Base-by-base conservation (phyloP, 1,140 invertebrate species). In the Dreissena polymorpha region DNA sequence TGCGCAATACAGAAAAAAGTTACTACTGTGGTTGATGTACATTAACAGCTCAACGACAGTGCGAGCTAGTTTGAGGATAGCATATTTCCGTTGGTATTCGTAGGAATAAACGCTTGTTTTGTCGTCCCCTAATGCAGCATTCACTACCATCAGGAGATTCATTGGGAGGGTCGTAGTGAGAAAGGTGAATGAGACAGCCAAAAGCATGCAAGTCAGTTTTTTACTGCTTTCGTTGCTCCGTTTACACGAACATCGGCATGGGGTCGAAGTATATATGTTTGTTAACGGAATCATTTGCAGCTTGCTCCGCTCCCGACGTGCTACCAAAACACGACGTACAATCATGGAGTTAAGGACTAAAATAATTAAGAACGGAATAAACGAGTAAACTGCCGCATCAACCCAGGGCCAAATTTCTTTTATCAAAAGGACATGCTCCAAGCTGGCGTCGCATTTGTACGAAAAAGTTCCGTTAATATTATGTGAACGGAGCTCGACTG, bases 1-100 rank as follows among this genome's bases (percentile, higher is more conserved):
- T 25, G 89, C 89, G 77, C 91, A 92, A 86, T 93, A 93, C 13
- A 93, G 84, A 70, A 92, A 90, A 84, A 93, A 93, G 82, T 93
- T 93, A 18, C 90, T 89, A 14, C 91, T 91, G 79, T 93, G 92
- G 82, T 93, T 93, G 0, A 90, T 57, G 85, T 93, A 93, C 89
- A 92, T 92, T 0, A 92, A 85, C 27, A 92, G 65, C 69, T 89
- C 86, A 0, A 87, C 81, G 13, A 92, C 82, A 0, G 90, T 89
- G 39, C 78, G 55, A 10, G 84, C 83, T 14, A 92, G 39, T 39
- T 39, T 39, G 39, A 39, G 39, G 39, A 39, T 39, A 39, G 39
- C 39, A 39, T 39, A 39, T 39, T 39, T 39, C 2, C 39, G 39
- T 39, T 39, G 39, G 39, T 39, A 39, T 39, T 39, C 39, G 39